Evolutionary conservation across 2,797 vertebrate genomes (phyloP).

Genomic region (Pseudopleuronectes americanus): DNA sequence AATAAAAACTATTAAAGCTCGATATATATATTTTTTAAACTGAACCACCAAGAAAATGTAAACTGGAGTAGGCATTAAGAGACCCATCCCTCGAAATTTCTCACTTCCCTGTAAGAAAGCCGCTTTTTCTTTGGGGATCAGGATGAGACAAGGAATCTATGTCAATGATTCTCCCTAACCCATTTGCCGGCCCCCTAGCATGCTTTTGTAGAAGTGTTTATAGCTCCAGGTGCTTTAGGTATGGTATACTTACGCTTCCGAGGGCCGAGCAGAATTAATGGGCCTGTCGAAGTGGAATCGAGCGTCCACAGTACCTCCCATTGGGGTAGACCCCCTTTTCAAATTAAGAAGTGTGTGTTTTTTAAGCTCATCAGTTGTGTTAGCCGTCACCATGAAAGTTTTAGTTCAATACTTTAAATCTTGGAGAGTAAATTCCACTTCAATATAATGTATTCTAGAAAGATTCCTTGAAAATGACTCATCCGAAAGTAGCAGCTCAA

Average conservation of each 20-base stretch:
- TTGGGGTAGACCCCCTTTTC: slow-evolving; percentile 72
- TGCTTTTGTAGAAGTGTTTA: slow-evolving; percentile 82
- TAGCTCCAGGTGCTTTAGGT: slow-evolving; percentile 83
- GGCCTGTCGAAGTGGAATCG: slow-evolving; percentile 65
- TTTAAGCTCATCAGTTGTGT: slow-evolving; percentile 39
- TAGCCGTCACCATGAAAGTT: slow-evolving; percentile 5
- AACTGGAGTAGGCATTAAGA: slow-evolving; percentile 26
- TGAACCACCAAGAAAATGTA: slow-evolving; percentile 1
- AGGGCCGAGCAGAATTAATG: slow-evolving; percentile 76
- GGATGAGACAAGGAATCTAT: slow-evolving; percentile 44
- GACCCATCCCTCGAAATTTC: slow-evolving; percentile 45
- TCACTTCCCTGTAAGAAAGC: slow-evolving; percentile 31
- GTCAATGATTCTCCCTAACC: slow-evolving; percentile 72
- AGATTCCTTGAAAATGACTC: background rate
- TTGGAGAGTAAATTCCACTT: background rate
- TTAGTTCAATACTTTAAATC: background rate
- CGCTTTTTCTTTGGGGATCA: slow-evolving; percentile 48
- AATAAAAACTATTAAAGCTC: background rate
- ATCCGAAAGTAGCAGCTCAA: background rate
- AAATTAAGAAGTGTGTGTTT: slow-evolving; percentile 20
- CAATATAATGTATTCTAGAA: background rate
- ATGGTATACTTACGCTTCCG: slow-evolving; percentile 54
- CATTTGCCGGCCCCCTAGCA: slow-evolving; percentile 75
- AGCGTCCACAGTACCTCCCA: slow-evolving; percentile 64
- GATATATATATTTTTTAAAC: background rate